Percentiles rank a stretch among this genome's conserved stretches.
phyloP scores from a whole-genome alignment of 2,797 vertebrate species.

The Spinibarbus caldwelli region DNA sequence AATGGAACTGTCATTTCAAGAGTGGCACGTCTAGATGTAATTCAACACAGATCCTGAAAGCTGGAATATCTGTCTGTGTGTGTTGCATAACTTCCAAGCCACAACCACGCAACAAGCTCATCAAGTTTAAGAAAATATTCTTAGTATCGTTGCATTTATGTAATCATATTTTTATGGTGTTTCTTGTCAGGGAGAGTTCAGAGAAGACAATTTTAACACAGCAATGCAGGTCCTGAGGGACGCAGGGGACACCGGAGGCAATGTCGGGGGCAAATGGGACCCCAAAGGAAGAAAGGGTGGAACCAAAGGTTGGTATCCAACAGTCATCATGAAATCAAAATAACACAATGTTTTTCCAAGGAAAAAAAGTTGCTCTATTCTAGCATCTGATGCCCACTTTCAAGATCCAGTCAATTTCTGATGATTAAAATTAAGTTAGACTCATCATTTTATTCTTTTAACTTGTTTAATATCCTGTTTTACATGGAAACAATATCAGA shows the following conservation, averaged over 20 bases:
- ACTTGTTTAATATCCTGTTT: not conserved
- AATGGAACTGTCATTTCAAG: not conserved
- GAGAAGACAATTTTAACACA: conserved; percentile 99
- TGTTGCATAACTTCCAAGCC: not conserved
- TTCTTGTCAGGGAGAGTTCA: conserved; percentile 89
- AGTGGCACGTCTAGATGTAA: not conserved
- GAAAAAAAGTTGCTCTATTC: not conserved
- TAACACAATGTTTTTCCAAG: no score
- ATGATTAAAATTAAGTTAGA: not conserved
- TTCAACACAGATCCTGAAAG: not conserved
- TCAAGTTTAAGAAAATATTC: not conserved
- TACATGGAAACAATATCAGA: not conserved
- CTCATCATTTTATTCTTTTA: not conserved
- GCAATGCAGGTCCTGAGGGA: conserved; percentile 99
- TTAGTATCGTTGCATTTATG: not conserved
- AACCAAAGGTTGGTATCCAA: conserved; percentile 84
- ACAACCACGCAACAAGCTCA: not conserved
- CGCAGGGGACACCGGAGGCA: conserved; percentile 82
- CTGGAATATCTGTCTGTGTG: not conserved
- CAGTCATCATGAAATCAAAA: not conserved
- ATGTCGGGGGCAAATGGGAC: conserved; percentile 84
- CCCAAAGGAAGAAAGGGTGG: conserved; percentile 93
- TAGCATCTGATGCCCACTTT: not conserved
- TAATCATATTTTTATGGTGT: not conserved
- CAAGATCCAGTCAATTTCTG: not conserved